phyloP scores from a whole-genome alignment of 2,113 vertebrate species.

The Bos taurus region DNA sequence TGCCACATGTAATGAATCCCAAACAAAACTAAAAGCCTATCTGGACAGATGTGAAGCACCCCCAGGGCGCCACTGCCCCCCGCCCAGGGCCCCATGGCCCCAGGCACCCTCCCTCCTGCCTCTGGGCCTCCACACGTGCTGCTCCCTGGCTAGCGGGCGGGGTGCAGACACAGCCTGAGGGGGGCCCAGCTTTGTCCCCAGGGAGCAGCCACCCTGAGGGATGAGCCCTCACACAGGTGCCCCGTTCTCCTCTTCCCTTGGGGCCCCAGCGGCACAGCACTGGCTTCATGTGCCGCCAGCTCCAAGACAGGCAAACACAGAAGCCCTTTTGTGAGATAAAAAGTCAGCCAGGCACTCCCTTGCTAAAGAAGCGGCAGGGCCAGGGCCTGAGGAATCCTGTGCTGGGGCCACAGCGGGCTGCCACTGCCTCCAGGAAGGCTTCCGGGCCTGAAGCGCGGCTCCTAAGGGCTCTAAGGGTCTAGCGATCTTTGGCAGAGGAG shows the following conservation, averaged over 20 bases:
- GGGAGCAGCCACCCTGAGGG: neutral
- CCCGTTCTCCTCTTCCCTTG: fast-evolving
- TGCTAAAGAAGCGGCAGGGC: neutral
- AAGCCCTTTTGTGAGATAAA: neutral
- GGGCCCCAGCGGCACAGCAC: fast-evolving
- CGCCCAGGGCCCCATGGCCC: no score
- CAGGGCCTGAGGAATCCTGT: neutral
- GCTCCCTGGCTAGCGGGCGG: fast-evolving
- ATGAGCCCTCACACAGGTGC: fast-evolving
- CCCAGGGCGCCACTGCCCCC: neutral
- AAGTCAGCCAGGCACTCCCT: neutral
- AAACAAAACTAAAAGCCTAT: neutral
- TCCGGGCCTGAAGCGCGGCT: fast-evolving
- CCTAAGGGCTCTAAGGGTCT: neutral
- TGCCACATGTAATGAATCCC: no score
- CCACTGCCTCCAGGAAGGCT: neutral
- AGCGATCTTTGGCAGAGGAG: neutral
- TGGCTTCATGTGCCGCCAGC: fast-evolving
- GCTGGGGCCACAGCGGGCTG: neutral
- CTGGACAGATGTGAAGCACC: neutral
- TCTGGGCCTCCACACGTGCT: fast-evolving
- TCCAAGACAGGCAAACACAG: neutral
- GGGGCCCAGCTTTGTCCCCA: fast-evolving
- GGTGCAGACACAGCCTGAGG: neutral
- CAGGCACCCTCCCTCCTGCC: no score